Evolutionary conservation across 2,113 vertebrate genomes (phyloP), one percentile per base, ranked within the genome.

Genomic region (Hiodon alosoides): DNA sequence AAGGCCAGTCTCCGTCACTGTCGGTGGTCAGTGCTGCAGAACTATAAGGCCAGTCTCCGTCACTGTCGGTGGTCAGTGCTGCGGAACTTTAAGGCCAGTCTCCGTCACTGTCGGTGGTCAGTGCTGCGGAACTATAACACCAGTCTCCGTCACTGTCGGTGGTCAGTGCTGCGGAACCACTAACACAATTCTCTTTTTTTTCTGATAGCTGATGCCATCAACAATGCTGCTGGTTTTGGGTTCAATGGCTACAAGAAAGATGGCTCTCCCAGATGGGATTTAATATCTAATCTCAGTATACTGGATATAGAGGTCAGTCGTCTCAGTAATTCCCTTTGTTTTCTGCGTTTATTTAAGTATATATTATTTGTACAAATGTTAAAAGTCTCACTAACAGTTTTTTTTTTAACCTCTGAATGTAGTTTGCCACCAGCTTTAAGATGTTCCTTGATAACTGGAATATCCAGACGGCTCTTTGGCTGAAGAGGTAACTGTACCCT

Each of bases 401-500:
- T 47, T 46, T 79, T 71, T 58, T 72, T 81, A 83, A 8, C 3
- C 13, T 81, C 55, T 3, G 53, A 76, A 90, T 88, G 66, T 90
- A 99, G 97, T 93, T 94, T 84, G 95, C 97, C 69, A 99, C 96
- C 79, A 98, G 96, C 89, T 98, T 98, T 86, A 99, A 99, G 92
- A 92, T 94, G 89, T 98, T 99, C 90, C 89, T 99, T 57, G 97
- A 99, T 88, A 99, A 99, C 73, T 99, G 97, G 97, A 99, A 99
- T 85, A 98, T 99, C 81, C 97, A 99, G 83, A 99, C 97, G 83
- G 92, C 96, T 61, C 94, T 95, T 73, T 99, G 97, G 97, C 94
- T 99, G 53, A 99, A 99, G 90, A 95, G 97, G 97, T 99, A 91
- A 85, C 71, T 48, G 2, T 11, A 17, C 52, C n/a, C 7, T 8